Conservation (phyloP, 2,888 invertebrate genomes). For the Leistus spinibarbis region DNA sequence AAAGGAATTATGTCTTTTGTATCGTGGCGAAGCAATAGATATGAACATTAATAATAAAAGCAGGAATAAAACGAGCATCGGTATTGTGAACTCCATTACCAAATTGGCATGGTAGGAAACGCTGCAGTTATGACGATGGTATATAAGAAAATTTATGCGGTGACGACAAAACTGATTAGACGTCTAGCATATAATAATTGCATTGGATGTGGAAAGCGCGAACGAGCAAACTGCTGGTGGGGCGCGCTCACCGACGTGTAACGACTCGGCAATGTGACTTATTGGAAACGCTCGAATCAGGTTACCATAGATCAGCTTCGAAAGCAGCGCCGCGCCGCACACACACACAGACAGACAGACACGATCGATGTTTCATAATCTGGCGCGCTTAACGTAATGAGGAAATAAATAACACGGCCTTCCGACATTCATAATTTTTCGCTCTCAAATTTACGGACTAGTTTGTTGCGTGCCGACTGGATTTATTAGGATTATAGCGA, state of each 20-base stretch:
- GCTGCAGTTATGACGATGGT: neutral
- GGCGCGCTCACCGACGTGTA: conserved; percentile 1
- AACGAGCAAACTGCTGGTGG: no score
- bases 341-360: no score
- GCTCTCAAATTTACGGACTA: conserved; percentile 19
- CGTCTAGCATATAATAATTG: conserved; percentile 5
- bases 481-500: conserved; percentile 11
- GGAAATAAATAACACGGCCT: conserved; percentile 31
- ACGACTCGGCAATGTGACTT: conserved; percentile 5
- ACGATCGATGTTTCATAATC: conserved; percentile 33
- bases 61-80: no score
- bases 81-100: conserved; percentile 1
- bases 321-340: neutral
- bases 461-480: conserved; percentile 14
- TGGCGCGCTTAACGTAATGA: conserved; percentile 28
- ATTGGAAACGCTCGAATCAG: conserved; percentile 1
- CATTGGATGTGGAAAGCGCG: neutral
- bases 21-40: no score
- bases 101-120: conserved; percentile 1
- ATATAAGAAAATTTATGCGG: conserved; percentile 10
- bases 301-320: conserved; percentile 11
- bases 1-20: no score
- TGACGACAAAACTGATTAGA: conserved; percentile 21
- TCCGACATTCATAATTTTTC: conserved; percentile 34
- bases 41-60: no score